Conservation (phyloP, 2,797 vertebrate species). For the Poeciliopsis turneri region DNA sequence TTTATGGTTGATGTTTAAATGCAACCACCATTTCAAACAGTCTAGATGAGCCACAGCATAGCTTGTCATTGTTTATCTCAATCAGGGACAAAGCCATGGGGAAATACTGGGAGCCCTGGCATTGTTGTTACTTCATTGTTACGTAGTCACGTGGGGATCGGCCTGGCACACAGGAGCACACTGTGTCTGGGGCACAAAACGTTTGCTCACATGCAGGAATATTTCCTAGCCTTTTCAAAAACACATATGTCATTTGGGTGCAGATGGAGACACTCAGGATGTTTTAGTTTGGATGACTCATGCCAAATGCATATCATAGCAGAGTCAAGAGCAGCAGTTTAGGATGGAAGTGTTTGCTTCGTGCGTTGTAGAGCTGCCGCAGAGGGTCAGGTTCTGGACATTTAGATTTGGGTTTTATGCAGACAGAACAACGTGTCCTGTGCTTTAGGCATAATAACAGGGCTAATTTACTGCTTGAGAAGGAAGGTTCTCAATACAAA, state of each 20-base stretch:
- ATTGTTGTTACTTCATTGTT: conserved; percentile 75
- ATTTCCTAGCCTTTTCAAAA: conserved; percentile 60
- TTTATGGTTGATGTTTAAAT: conserved; percentile 14
- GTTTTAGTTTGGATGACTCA: conserved; percentile 54
- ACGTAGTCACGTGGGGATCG: conserved; percentile 59
- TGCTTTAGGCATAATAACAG: not conserved
- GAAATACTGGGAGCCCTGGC: conserved; percentile 60
- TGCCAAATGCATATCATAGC: conserved; percentile 30
- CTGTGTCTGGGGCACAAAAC: conserved; percentile 67
- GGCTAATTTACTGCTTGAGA: conserved; percentile 2
- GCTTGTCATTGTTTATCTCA: conserved; percentile 35
- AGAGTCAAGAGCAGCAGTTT: conserved; percentile 28
- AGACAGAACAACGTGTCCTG: not conserved
- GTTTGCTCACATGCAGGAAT: conserved; percentile 65
- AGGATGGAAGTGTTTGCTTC: conserved; percentile 16
- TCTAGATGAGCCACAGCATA: conserved; percentile 26
- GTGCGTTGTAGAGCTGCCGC: conserved; percentile 13
- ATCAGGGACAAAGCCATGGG: conserved; percentile 61
- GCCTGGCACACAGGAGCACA: conserved; percentile 65
- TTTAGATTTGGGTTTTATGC: conserved; percentile 15
- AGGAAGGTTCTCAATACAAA: not conserved
- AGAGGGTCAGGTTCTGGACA: conserved; percentile 47
- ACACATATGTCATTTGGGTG: conserved; percentile 53
- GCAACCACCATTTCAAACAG: conserved; percentile 13
- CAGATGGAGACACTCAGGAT: conserved; percentile 49